phyloP scores from a whole-genome alignment of 1,140 invertebrate species.

The Drosophila nigrodunni region DNA sequence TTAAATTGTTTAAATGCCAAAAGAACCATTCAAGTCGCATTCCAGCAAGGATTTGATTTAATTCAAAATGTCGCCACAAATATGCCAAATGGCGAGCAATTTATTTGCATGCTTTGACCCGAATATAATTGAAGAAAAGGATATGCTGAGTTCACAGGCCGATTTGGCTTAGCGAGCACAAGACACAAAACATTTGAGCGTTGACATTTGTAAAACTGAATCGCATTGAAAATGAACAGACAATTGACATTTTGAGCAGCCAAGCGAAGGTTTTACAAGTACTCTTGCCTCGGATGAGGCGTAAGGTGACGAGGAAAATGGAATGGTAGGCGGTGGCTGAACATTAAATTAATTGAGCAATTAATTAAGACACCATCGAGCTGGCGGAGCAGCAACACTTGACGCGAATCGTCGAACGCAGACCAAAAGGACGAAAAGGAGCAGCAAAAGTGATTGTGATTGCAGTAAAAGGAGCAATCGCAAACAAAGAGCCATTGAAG shows the following conservation, averaged over 20 bases:
- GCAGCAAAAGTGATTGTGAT: conserved; percentile 29
- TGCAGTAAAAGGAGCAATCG: conserved; percentile 58
- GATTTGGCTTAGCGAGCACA: conserved; percentile 16
- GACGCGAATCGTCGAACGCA: conserved; percentile 6
- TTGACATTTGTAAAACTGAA: conserved; percentile 66
- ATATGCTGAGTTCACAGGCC: conserved; percentile 13
- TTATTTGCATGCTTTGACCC: conserved; percentile 51
- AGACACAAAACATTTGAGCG: conserved; percentile 51
- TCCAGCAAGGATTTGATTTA: conserved; percentile 27
- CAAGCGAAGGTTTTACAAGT: conserved; percentile 28
- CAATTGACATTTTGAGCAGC: conserved; percentile 73
- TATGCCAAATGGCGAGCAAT: conserved; percentile 52
- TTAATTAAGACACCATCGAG: conserved; percentile 81
- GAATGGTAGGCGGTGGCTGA: conserved; percentile 44
- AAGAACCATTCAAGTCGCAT: conserved; percentile 21
- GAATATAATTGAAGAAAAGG: conserved; percentile 37
- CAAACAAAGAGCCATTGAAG: conserved; percentile 76
- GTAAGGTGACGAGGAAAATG: too few species aligned
- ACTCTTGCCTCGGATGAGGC: conserved; percentile 1
- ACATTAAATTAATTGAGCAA: conserved; percentile 83
- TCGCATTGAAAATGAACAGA: conserved; percentile 62
- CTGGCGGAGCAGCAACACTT: conserved; percentile 52
- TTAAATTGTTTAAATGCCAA: conserved; percentile 9
- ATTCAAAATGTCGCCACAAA: conserved; percentile 45
- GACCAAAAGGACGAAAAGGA: conserved; percentile 17